Percentiles rank a stretch among this genome's conserved stretches.
These are phyloP conservation scores for Clarias fuscus DNA, from an alignment of 2,797 vertebrate genomes.

Conservation along the genomic window DNA sequence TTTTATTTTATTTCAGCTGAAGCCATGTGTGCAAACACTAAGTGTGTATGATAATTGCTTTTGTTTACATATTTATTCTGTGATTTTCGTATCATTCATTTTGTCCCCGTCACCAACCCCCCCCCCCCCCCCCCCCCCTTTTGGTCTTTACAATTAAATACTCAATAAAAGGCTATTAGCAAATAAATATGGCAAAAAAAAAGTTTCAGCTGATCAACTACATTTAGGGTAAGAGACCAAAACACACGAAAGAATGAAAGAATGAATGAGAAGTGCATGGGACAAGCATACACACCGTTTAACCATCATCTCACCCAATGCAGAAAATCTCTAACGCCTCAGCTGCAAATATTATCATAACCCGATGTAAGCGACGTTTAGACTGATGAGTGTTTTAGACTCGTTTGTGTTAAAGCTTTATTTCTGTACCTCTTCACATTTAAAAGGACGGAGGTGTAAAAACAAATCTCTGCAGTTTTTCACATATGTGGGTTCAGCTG, in stretches of 20 bases:
- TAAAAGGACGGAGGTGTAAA: not conserved
- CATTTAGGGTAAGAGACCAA: not conserved
- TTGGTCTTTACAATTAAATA: no score
- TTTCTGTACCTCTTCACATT: not conserved
- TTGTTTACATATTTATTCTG: no score
- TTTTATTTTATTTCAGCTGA: no score
- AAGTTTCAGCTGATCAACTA: not conserved
- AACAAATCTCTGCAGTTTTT: not conserved
- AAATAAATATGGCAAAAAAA: no score
- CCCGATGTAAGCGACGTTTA: not conserved
- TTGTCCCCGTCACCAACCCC: no score
- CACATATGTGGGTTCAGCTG: conserved; percentile 11
- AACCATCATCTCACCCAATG: not conserved
- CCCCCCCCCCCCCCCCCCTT: no score
- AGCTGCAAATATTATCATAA: not conserved
- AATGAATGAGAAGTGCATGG: not conserved
- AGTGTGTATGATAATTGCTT: no score
- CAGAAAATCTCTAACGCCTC: not conserved
- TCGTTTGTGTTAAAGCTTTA: not conserved
- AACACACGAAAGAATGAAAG: not conserved
- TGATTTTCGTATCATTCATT: no score
- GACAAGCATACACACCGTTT: not conserved
- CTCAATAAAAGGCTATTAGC: no score
- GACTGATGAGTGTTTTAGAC: not conserved
- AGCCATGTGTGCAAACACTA: no score